Evolutionary conservation across 2,113 vertebrate species (phyloP).

Genomic region (Melanerpes aurifrons): DNA sequence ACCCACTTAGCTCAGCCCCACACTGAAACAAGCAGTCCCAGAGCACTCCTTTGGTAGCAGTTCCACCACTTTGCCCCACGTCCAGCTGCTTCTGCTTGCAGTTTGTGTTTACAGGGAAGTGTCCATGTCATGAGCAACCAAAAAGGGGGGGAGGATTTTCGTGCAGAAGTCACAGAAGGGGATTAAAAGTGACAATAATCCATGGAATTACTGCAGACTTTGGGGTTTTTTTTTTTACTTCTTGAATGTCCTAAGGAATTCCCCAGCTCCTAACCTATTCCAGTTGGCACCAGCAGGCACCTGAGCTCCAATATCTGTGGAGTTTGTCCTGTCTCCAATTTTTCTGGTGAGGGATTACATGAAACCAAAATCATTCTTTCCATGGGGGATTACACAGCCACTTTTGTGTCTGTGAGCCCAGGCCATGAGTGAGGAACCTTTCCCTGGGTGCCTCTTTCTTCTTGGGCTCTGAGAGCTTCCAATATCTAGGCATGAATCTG

Average conservation of each 20-base stretch:
- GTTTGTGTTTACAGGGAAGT: background rate
- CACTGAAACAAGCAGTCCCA: background rate
- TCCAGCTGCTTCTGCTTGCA: background rate
- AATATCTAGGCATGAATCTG: background rate
- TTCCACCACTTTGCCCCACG: background rate
- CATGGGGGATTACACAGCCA: background rate
- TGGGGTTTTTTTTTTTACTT: background rate
- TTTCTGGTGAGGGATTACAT: slow-evolving; percentile 50
- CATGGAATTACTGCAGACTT: slow-evolving; percentile 34
- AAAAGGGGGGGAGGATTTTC: background rate
- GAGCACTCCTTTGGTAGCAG: background rate
- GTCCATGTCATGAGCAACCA: background rate
- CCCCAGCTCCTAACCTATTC: slow-evolving; percentile 33
- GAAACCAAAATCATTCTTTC: slow-evolving; percentile 48
- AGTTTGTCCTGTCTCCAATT: slow-evolving; percentile 43
- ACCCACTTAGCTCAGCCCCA: background rate
- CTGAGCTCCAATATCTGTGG: slow-evolving; percentile 40
- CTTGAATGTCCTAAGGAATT: slow-evolving; percentile 41
- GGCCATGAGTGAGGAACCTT: background rate
- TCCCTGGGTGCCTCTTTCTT: background rate
- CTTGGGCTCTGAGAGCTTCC: background rate
- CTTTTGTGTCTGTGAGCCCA: background rate
- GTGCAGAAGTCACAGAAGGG: slow-evolving; percentile 31
- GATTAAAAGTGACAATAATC: slow-evolving; percentile 30
- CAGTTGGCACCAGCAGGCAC: slow-evolving; percentile 47